Evolutionary conservation across 2,888 invertebrate genomes (phyloP).

Genomic region (Cheilosia soror): DNA sequence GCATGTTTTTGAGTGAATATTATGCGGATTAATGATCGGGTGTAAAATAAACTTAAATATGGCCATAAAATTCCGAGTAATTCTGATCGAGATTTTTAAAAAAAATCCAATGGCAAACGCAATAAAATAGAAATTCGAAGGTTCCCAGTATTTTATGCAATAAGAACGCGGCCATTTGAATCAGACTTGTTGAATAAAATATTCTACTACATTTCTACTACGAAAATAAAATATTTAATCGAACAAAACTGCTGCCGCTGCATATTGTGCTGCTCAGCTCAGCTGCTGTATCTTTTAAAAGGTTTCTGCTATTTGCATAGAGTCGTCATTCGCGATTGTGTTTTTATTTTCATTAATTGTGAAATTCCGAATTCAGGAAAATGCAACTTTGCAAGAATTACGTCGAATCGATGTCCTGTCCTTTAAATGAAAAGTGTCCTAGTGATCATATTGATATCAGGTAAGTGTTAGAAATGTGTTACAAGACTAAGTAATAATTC

Average conservation of each 20-base stretch:
- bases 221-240: not conserved
- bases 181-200: not conserved
- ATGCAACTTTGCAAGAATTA: constrained; percentile 83
- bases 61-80: too few species aligned
- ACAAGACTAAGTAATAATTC: not conserved
- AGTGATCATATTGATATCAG: constrained; percentile 83
- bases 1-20: too few species aligned
- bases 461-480: constrained; percentile 73
- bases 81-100: too few species aligned
- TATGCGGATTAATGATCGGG: too few species aligned
- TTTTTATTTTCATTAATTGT: not conserved
- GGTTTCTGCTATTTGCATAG: too few species aligned
- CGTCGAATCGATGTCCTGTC: constrained; percentile 79
- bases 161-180: too few species aligned
- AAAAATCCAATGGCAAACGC: too few species aligned
- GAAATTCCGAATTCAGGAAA: not conserved
- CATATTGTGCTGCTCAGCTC: not conserved
- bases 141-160: too few species aligned
- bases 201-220: not conserved
- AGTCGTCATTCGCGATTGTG: not conserved
- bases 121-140: too few species aligned
- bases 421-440: constrained; percentile 81
- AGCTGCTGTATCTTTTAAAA: too few species aligned
- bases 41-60: too few species aligned
- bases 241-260: not conserved